Evolutionary conservation across 2,888 invertebrate genomes (phyloP).

Genomic region (Celastrina argiolus): DNA sequence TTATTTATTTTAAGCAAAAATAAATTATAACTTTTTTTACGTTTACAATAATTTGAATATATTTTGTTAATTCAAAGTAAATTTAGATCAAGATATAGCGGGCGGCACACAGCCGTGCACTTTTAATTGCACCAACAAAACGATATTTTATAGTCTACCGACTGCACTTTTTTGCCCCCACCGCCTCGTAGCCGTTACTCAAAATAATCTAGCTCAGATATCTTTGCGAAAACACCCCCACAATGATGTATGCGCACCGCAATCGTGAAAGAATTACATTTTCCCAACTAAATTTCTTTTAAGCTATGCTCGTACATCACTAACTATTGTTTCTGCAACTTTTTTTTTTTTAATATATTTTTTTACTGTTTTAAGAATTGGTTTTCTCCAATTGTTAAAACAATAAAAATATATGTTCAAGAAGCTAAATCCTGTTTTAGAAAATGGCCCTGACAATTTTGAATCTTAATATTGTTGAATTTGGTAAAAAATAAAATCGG

Average conservation of each 20-base stretch:
- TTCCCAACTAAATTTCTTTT: conserved; percentile 23
- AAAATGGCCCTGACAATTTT: too few species aligned
- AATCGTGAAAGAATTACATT: conserved; percentile 27
- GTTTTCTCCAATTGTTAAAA: too few species aligned
- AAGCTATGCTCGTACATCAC: conserved; percentile 22
- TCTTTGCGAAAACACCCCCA: conserved; percentile 50
- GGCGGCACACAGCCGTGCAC: conserved; percentile 37
- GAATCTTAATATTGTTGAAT: too few species aligned
- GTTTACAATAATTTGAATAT: conserved; percentile 20
- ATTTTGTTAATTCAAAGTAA: conserved; percentile 20
- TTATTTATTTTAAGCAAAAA: neutral
- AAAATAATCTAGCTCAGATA: conserved; percentile 73
- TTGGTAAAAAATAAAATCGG: too few species aligned
- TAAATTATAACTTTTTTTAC: conserved; percentile 7
- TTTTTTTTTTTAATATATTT: neutral
- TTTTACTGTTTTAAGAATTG: neutral
- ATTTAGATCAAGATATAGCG: conserved; percentile 27
- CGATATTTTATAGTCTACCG: conserved; percentile 65
- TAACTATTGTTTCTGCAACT: conserved; percentile 26
- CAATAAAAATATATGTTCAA: too few species aligned
- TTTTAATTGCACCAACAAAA: conserved; percentile 70
- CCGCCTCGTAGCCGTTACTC: conserved; percentile 58
- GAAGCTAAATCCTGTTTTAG: too few species aligned
- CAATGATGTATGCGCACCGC: conserved; percentile 54
- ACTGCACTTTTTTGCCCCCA: conserved; percentile 57